These are phyloP conservation scores for Drosophila santomea DNA, from an alignment of 1,140 invertebrate genomes.

Conservation along the genomic window DNA sequence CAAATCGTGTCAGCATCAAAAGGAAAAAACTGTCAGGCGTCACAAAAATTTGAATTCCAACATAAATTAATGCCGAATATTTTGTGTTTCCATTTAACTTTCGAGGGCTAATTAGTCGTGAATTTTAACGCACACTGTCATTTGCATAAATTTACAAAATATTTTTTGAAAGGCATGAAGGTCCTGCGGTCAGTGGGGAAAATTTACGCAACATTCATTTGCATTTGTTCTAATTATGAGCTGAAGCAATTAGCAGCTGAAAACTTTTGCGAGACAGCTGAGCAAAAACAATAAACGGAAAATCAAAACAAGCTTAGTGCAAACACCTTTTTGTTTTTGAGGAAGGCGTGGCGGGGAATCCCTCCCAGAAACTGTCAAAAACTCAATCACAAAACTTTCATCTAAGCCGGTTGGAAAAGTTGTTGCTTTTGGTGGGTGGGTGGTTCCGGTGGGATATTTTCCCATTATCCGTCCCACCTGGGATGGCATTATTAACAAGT, in stretches of 20 bases:
- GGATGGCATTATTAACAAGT: constrained; percentile 71
- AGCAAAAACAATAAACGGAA: constrained; percentile 58
- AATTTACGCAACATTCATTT: constrained; percentile 37
- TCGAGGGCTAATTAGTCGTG: constrained; percentile 63
- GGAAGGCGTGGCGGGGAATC: neutral
- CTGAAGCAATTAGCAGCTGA: constrained; percentile 62
- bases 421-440: constrained; percentile 24
- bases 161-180: constrained; percentile 9
- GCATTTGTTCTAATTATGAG: constrained; percentile 65
- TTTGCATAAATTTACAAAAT: constrained; percentile 60
- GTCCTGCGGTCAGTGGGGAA: constrained; percentile 18
- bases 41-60: constrained; percentile 29
- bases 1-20: constrained; percentile 31
- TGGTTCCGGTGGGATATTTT: neutral
- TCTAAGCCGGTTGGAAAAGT: constrained; percentile 63
- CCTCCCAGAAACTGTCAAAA: constrained; percentile 49
- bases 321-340: constrained; percentile 46
- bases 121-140: constrained; percentile 54
- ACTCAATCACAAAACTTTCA: constrained; percentile 76
- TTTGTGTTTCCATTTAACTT: constrained; percentile 50
- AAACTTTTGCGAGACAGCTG: constrained; percentile 39
- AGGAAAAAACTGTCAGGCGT: constrained; percentile 21
- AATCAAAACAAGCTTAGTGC: constrained; percentile 64
- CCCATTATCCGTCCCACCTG: constrained; percentile 26
- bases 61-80: constrained; percentile 31